Evolutionary conservation across 2,113 vertebrate genomes (phyloP).

Genomic region (Alligator mississippiensis): DNA sequence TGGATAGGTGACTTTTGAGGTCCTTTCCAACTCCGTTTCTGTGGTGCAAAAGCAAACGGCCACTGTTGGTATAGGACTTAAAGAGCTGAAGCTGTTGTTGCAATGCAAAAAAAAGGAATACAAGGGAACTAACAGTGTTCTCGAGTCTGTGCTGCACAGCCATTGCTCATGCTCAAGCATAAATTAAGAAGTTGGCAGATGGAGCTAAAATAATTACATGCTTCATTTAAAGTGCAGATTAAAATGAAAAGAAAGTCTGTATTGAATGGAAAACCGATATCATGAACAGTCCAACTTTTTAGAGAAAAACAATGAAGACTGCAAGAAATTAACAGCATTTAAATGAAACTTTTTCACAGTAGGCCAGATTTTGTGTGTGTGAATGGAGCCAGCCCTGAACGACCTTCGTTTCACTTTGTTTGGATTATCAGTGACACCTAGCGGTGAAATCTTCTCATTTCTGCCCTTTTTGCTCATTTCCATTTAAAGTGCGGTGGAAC

Average conservation of each 20-base stretch:
- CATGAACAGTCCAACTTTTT: background rate
- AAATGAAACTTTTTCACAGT: background rate
- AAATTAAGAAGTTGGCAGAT: background rate
- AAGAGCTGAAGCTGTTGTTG: background rate
- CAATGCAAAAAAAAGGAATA: background rate
- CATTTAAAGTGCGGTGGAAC: background rate
- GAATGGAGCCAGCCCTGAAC: background rate
- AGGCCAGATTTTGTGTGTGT: background rate
- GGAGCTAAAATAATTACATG: background rate
- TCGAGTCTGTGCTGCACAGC: background rate
- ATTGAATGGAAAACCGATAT: too few species aligned
- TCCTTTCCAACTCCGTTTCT: too few species aligned
- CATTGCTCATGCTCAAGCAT: background rate
- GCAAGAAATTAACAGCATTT: background rate
- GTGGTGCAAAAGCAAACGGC: background rate
- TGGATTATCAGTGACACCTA: slow-evolving; percentile 52
- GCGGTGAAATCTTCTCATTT: slow-evolving; percentile 20
- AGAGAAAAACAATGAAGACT: background rate
- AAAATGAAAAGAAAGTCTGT: background rate
- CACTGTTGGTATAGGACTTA: background rate
- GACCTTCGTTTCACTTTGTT: background rate
- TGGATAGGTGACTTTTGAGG: too few species aligned
- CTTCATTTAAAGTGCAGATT: background rate
- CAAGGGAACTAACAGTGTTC: background rate
- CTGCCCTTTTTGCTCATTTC: background rate